Evolutionary conservation across 2,797 vertebrate genomes (phyloP).

Genomic region (Agapornis canus): DNA sequence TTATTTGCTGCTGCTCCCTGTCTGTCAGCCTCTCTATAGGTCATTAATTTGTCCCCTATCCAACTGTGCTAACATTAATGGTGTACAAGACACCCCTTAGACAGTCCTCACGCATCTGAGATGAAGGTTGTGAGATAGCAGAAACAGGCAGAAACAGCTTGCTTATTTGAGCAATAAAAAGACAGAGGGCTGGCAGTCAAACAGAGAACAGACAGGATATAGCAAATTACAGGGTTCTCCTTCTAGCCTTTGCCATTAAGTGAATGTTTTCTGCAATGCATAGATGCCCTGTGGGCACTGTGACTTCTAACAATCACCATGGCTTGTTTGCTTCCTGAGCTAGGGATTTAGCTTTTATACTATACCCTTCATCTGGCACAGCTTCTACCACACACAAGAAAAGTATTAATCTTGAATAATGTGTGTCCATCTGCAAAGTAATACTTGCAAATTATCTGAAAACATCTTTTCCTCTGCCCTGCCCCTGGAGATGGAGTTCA

Average conservation of each 20-base stretch:
- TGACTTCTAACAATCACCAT: conserved; percentile 14
- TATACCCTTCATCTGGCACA: not conserved
- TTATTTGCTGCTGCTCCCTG: conserved; percentile 49
- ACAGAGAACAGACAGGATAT: conserved; percentile 55
- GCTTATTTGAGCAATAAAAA: conserved; percentile 71
- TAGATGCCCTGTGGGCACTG: conserved; percentile 60
- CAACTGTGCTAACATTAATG: not conserved
- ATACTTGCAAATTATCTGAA: not conserved
- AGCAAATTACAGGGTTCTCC: conserved; percentile 58
- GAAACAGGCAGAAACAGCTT: conserved; percentile 45
- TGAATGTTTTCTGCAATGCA: conserved; percentile 20
- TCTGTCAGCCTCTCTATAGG: not conserved
- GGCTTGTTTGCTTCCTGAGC: conserved; percentile 61
- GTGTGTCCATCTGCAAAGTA: not conserved
- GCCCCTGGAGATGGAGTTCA: not conserved
- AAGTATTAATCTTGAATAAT: not conserved
- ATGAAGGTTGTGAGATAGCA: conserved; percentile 46
- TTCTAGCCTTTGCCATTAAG: conserved; percentile 55
- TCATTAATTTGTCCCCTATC: conserved; percentile 31
- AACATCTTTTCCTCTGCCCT: not conserved
- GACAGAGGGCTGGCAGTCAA: conserved; percentile 33
- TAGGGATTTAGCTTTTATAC: conserved; percentile 26
- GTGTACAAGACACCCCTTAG: conserved; percentile 7
- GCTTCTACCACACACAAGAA: not conserved
- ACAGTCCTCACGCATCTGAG: conserved; percentile 29